These are phyloP conservation scores for Xylota segnis DNA, from an alignment of 2,888 invertebrate species.

Conservation along the genomic window DNA sequence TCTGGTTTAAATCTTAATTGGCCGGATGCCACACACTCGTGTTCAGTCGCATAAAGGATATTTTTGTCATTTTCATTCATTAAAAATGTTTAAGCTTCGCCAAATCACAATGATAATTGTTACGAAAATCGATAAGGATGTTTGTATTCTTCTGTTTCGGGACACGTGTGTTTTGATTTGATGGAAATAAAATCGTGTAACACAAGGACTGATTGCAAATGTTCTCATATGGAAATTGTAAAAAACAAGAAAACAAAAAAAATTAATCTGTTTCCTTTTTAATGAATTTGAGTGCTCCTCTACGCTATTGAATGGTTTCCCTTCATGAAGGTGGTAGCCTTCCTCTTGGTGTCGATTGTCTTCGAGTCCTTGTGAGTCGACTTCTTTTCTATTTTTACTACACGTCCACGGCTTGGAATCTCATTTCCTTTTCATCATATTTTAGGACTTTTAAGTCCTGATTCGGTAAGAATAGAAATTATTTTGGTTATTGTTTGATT, in stretches of 20 bases:
- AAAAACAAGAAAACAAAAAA: not conserved
- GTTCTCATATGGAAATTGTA: no score
- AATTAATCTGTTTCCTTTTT: not conserved
- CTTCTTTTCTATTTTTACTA: not conserved
- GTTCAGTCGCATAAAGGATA: not conserved
- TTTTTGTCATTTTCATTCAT: not conserved
- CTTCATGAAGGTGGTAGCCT: not conserved
- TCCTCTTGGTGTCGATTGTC: not conserved
- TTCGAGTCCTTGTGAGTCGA: not conserved
- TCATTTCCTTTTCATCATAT: no score
- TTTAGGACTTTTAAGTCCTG: no score
- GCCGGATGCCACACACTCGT: not conserved
- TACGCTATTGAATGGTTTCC: no score
- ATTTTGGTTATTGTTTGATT: no score
- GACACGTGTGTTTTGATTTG: not conserved
- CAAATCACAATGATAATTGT: not conserved
- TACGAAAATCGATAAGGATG: not conserved
- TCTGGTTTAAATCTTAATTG: not conserved
- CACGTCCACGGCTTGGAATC: no score
- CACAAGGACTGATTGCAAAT: not conserved
- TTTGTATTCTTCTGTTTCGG: not conserved
- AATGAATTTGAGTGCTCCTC: not conserved
- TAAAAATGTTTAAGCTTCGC: slow-evolving; percentile 7
- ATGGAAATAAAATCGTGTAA: not conserved
- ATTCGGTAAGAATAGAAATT: no score